phyloP scores from a whole-genome alignment of 2,888 invertebrate species.

The Diploptera punctata region DNA sequence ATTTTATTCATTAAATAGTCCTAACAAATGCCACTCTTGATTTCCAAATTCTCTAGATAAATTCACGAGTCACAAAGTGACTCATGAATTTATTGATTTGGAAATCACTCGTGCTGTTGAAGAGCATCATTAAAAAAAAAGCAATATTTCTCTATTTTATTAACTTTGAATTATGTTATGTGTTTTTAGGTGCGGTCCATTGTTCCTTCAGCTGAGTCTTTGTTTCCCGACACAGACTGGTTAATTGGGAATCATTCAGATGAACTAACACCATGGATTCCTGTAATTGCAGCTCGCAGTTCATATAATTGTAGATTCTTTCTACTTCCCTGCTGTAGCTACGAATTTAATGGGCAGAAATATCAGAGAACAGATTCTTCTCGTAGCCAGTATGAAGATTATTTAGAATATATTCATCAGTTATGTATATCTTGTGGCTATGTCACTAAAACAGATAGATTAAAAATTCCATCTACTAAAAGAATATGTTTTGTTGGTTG shows the following conservation, averaged over 20 bases:
- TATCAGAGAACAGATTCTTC: slow-evolving; percentile 75
- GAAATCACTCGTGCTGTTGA: no score
- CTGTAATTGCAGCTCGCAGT: slow-evolving; percentile 85
- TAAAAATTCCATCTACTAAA: slow-evolving; percentile 97
- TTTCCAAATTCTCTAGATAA: no score
- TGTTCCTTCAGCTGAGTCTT: slow-evolving; percentile 68
- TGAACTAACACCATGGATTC: slow-evolving; percentile 99
- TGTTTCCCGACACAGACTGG: slow-evolving; percentile 84
- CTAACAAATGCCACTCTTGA: no score
- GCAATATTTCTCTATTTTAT: no score
- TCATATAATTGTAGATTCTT: slow-evolving; percentile 81
- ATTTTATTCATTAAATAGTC: no score
- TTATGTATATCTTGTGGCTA: slow-evolving; percentile 77
- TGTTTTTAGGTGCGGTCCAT: slow-evolving; percentile 71
- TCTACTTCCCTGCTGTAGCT: slow-evolving; percentile 93
- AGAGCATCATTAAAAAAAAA: no score
- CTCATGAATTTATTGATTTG: no score
- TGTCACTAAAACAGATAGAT: slow-evolving; percentile 73
- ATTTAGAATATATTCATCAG: slow-evolving; percentile 68
- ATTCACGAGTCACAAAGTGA: no score
- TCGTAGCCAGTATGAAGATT: slow-evolving; percentile 79
- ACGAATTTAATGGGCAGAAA: slow-evolving; percentile 86
- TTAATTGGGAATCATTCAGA: slow-evolving; percentile 99
- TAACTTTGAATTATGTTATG: no score
- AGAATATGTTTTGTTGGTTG: slow-evolving; percentile 78